A percentile compares a stretch with the other conserved stretches of the same genome.
Conservation (phyloP, 2,888 invertebrate species). For the Rhagonycha lutea region DNA sequence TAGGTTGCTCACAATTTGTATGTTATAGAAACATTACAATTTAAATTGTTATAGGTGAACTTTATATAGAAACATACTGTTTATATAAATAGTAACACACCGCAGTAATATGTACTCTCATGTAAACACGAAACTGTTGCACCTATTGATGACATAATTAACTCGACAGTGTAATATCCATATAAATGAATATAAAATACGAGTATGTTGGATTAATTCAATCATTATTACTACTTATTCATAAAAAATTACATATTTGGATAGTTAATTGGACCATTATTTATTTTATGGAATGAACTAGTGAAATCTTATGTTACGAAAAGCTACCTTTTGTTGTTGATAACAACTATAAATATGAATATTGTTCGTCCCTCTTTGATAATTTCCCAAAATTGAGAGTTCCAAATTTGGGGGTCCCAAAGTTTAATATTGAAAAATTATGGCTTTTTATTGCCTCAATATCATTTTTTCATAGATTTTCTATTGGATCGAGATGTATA, state of each 20-base stretch:
- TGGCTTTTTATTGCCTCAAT: too few species aligned
- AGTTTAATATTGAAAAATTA: too few species aligned
- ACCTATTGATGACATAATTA: neutral
- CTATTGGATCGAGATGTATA: too few species aligned
- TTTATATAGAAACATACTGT: conserved; percentile 8
- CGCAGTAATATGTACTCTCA: neutral
- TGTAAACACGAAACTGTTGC: neutral
- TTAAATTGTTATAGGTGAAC: neutral
- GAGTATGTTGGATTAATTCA: neutral
- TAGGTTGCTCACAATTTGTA: conserved; percentile 1
- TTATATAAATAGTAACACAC: neutral
- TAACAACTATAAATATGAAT: too few species aligned
- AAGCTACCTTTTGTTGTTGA: too few species aligned
- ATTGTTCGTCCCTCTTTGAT: too few species aligned
- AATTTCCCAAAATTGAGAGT: too few species aligned
- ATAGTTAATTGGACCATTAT: neutral
- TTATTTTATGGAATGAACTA: too few species aligned
- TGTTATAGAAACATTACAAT: neutral
- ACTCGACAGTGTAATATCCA: neutral
- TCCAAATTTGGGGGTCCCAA: too few species aligned
- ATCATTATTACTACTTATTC: neutral
- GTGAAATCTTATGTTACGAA: too few species aligned
- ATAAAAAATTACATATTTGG: neutral
- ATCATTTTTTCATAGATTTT: too few species aligned
- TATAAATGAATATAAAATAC: neutral